These are phyloP conservation scores for Halictus ligatus DNA, from an alignment of 2,888 invertebrate genomes.

Conservation along the genomic window DNA sequence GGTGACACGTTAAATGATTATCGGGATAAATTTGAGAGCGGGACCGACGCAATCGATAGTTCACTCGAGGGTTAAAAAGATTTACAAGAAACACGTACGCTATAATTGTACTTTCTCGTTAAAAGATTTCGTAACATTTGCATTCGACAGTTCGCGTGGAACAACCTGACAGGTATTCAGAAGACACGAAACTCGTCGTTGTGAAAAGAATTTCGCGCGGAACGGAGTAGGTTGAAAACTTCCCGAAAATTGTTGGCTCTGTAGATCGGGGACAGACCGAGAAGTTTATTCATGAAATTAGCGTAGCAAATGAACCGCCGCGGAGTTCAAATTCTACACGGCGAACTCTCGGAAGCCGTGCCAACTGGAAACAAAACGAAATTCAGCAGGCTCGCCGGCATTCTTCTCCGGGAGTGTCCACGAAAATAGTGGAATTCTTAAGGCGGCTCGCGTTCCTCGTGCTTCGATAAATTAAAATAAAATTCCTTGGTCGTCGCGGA, in stretches of 20 bases:
- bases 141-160: not conserved
- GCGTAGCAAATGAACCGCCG: not conserved
- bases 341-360: not conserved
- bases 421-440: slow-evolving; percentile 13
- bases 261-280: not conserved
- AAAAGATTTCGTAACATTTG: no score
- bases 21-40: no score
- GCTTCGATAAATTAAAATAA: slow-evolving; percentile 35
- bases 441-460: not conserved
- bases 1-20: no score
- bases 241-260: not conserved
- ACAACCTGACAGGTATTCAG: no score
- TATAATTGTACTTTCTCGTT: no score
- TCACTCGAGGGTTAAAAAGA: no score
- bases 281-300: not conserved
- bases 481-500: slow-evolving; percentile 12
- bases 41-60: no score
- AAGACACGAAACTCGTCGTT: no score
- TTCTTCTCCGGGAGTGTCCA: not conserved
- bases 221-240: not conserved
- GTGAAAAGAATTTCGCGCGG: not conserved
- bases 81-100: no score
- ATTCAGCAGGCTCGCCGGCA: not conserved
- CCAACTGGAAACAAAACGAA: not conserved
- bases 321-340: not conserved